Conservation (phyloP, 2,888 invertebrate species). For the Zhengitettix transpicula region DNA sequence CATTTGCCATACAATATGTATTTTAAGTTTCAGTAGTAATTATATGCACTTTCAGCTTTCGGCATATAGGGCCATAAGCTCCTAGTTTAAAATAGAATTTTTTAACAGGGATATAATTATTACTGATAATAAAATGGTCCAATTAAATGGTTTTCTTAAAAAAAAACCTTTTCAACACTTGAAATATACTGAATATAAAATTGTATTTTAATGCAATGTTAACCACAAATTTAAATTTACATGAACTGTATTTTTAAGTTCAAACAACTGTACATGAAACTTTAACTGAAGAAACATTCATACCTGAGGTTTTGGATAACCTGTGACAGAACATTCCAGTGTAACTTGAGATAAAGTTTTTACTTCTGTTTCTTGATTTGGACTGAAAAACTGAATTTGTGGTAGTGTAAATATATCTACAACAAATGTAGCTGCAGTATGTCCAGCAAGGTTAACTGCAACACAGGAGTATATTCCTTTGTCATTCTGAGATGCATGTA, state of each 20-base stretch:
- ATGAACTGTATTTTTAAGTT: neutral
- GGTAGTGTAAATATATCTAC: constrained; percentile 32
- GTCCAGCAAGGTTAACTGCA: constrained; percentile 40
- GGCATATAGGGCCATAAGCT: no score
- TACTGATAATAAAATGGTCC: no score
- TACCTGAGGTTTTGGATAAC: constrained; percentile 29
- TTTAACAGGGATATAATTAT: no score
- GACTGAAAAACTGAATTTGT: neutral
- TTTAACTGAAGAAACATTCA: constrained; percentile 2
- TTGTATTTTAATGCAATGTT: neutral
- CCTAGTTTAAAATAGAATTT: no score
- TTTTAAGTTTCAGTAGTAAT: no score
- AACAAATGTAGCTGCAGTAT: constrained; percentile 31
- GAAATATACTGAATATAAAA: no score
- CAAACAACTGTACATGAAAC: neutral
- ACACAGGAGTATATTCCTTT: constrained; percentile 39
- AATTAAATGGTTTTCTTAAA: no score
- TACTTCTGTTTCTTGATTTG: neutral
- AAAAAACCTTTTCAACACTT: no score
- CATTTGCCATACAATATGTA: no score
- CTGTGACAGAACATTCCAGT: constrained; percentile 30
- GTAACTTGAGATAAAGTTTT: constrained; percentile 20
- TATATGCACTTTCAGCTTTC: no score
- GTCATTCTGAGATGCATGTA: constrained; percentile 21
- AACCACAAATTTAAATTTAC: neutral